Evolutionary conservation across 2,888 invertebrate genomes (phyloP).

Genomic region (Hydroisotoma schaefferi): DNA sequence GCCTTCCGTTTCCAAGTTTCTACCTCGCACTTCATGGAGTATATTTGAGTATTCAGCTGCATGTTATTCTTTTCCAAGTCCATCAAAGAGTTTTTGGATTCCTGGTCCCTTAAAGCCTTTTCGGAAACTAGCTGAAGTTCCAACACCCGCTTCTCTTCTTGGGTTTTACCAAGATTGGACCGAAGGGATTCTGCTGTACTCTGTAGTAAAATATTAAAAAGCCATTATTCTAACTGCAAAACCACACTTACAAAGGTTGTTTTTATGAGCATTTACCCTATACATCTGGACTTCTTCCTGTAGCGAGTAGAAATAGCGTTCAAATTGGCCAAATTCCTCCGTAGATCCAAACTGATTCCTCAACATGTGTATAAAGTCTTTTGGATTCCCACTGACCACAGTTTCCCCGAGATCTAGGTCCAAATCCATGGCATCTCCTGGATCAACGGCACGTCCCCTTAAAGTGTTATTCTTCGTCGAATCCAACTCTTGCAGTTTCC

Average conservation of each 20-base stretch:
- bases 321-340: slow-evolving; percentile 27
- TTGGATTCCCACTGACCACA: neutral
- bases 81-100: slow-evolving; percentile 15
- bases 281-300: slow-evolving; percentile 18
- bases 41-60: slow-evolving; percentile 21
- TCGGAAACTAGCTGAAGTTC: slow-evolving; percentile 24
- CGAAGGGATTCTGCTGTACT: slow-evolving; percentile 17
- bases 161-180: slow-evolving; percentile 11
- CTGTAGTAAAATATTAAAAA: slow-evolving; percentile 10
- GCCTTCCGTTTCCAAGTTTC: slow-evolving; percentile 33
- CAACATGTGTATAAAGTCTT: neutral
- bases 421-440: too few species aligned
- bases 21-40: slow-evolving; percentile 21
- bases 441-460: too few species aligned
- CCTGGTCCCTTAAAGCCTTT: slow-evolving; percentile 19
- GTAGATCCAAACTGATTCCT: slow-evolving; percentile 26
- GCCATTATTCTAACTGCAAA: neutral
- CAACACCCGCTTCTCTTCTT: slow-evolving; percentile 30
- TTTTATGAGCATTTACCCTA: slow-evolving; percentile 14
- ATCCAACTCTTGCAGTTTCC: too few species aligned
- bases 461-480: too few species aligned
- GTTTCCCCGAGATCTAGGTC: too few species aligned
- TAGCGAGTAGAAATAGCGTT: slow-evolving; percentile 27
- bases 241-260: neutral
- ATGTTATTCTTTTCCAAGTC: slow-evolving; percentile 24